Conservation (phyloP, 1,140 invertebrate genomes). For the Catajapyx aquilonaris region DNA sequence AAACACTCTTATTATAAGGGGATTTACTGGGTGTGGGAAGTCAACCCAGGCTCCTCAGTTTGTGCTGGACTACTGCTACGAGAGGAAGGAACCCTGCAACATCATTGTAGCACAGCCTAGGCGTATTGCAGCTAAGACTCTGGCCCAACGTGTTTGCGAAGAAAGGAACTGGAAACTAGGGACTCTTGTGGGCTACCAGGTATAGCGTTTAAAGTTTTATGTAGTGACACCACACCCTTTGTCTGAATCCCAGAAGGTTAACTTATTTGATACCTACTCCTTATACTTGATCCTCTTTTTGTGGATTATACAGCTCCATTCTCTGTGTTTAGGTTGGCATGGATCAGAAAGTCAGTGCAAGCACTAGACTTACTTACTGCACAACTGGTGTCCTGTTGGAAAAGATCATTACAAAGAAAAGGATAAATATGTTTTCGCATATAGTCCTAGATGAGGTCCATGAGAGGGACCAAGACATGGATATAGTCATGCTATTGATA, state of each 20-base stretch:
- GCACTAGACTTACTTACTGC: slow-evolving; percentile 70
- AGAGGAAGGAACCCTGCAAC: slow-evolving; percentile 37
- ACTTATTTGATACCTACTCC: too few relatives aligned
- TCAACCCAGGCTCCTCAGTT: slow-evolving; percentile 76
- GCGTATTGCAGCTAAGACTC: slow-evolving; percentile 60
- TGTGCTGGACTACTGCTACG: slow-evolving; percentile 49
- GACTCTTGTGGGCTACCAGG: slow-evolving; percentile 62
- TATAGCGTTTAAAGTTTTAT: too few relatives aligned
- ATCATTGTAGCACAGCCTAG: slow-evolving; percentile 76
- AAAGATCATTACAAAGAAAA: slow-evolving; percentile 31
- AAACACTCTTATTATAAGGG: too few relatives aligned
- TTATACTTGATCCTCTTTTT: too few relatives aligned
- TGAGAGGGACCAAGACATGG: slow-evolving; percentile 84
- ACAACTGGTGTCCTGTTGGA: slow-evolving; percentile 49
- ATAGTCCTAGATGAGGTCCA: slow-evolving; percentile 90
- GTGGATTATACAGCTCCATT: too few relatives aligned
- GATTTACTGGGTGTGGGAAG: slow-evolving; percentile 60
- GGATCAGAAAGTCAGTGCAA: slow-evolving; percentile 29
- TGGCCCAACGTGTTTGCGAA: slow-evolving; percentile 51
- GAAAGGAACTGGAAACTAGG: slow-evolving; percentile 57
- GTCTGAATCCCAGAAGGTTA: too few relatives aligned
- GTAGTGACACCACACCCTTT: too few relatives aligned
- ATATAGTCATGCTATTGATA: slow-evolving; percentile 75
- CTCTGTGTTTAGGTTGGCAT: slow-evolving; percentile 44
- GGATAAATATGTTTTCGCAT: slow-evolving; percentile 49